Evolutionary conservation across 2,888 invertebrate genomes (phyloP).

Genomic region (Pharmacophagus antenor): DNA sequence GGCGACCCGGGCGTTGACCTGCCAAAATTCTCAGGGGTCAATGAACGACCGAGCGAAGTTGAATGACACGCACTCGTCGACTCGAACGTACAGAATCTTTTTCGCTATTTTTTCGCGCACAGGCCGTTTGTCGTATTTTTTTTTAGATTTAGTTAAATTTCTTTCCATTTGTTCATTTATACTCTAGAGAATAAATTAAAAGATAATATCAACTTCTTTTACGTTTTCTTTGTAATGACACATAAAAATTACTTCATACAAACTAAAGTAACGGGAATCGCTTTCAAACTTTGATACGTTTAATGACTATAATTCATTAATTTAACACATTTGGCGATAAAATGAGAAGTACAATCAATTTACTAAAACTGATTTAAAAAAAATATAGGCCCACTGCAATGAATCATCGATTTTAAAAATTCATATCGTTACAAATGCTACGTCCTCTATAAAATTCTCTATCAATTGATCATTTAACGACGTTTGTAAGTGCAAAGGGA

Average conservation of each 20-base stretch:
- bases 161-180: slow-evolving; percentile 8
- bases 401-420: not conserved
- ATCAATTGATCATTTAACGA: slow-evolving; percentile 19
- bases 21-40: slow-evolving; percentile 63
- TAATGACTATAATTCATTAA: slow-evolving; percentile 9
- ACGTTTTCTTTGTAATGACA: not conserved
- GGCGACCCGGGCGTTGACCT: slow-evolving; percentile 60
- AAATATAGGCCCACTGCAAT: too few relatives aligned
- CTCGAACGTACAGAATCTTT: slow-evolving; percentile 29
- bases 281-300: not conserved
- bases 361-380: too few relatives aligned
- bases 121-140: slow-evolving; percentile 31
- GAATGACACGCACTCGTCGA: slow-evolving; percentile 41
- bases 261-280: not conserved
- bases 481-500: slow-evolving; percentile 9
- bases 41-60: slow-evolving; percentile 62
- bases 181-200: not conserved
- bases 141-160: slow-evolving; percentile 7
- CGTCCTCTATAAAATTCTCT: slow-evolving; percentile 22
- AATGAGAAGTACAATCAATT: not conserved
- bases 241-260: not conserved
- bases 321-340: slow-evolving; percentile 2
- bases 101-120: slow-evolving; percentile 35
- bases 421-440: not conserved
- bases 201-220: not conserved